phyloP scores from a whole-genome alignment of 2,113 vertebrate species.

The Bufo bufo region DNA sequence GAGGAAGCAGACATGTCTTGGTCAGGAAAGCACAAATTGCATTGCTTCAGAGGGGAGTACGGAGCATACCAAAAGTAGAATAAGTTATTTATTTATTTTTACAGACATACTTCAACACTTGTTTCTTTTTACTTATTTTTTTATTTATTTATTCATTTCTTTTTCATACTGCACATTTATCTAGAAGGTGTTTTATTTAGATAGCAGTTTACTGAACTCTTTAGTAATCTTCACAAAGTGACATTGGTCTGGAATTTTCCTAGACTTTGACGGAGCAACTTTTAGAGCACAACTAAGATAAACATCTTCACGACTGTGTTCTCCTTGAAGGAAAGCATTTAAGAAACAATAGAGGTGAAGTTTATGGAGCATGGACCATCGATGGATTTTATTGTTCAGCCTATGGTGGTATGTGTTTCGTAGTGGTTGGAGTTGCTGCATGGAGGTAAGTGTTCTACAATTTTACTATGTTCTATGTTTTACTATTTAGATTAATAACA shows the following conservation, averaged over 20 bases:
- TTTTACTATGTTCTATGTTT: background rate
- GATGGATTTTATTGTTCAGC: background rate
- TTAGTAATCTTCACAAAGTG: background rate
- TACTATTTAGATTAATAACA: background rate
- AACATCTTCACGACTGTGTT: background rate
- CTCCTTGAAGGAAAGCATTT: background rate
- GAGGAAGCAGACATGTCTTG: background rate
- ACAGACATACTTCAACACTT: background rate
- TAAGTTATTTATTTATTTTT: background rate
- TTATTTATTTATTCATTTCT: background rate
- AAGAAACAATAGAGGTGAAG: background rate
- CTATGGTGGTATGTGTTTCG: background rate
- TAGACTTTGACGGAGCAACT: background rate
- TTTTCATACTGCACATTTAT: background rate
- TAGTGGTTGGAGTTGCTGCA: conserved; percentile 57
- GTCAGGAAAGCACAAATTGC: background rate
- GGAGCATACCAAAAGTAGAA: background rate
- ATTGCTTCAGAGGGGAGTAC: background rate
- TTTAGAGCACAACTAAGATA: background rate
- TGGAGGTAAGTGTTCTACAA: conserved; percentile 80
- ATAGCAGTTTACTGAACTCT: background rate
- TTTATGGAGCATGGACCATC: conserved; percentile 3
- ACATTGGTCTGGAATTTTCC: background rate
- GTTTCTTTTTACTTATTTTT: background rate
- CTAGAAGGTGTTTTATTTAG: background rate